These are phyloP conservation scores for Cremastinae sp. DNA, from an alignment of 2,888 invertebrate species.

Conservation along the genomic window DNA sequence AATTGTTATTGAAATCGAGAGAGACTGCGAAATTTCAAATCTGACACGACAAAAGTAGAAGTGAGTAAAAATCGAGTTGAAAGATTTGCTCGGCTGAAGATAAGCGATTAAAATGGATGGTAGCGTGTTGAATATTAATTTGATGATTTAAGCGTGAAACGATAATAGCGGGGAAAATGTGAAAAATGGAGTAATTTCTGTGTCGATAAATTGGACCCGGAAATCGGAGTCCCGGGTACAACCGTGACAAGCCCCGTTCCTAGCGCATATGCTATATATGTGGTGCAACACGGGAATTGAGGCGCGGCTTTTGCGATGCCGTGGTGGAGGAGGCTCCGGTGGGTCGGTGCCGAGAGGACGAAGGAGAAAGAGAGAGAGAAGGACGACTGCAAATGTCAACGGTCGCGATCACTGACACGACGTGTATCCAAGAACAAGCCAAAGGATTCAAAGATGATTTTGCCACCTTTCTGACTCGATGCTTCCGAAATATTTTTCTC, in stretches of 20 bases:
- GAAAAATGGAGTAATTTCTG: neutral
- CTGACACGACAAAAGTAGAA: too few relatives aligned
- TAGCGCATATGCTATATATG: too few relatives aligned
- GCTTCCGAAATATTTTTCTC: constrained; percentile 21
- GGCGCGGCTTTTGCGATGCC: constrained; percentile 53
- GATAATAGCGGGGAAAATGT: neutral
- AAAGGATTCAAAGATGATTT: constrained; percentile 31
- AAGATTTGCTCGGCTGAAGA: too few relatives aligned
- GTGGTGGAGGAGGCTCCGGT: constrained; percentile 45
- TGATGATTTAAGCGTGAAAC: too few relatives aligned
- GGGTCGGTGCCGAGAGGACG: constrained; percentile 50
- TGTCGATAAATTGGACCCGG: constrained; percentile 44
- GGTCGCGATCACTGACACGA: constrained; percentile 62
- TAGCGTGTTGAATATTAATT: too few relatives aligned
- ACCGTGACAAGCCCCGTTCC: constrained; percentile 42
- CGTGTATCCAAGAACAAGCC: constrained; percentile 44
- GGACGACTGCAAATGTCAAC: constrained; percentile 62
- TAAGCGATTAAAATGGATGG: too few relatives aligned
- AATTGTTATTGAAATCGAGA: too few relatives aligned
- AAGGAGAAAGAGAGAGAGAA: constrained; percentile 53
- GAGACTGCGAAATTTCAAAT: too few relatives aligned
- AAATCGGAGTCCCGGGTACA: constrained; percentile 50
- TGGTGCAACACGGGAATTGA: constrained; percentile 55
- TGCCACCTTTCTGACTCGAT: constrained; percentile 17
- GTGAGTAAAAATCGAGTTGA: too few relatives aligned